Percentiles rank a stretch among this genome's conserved stretches.
Conservation (phyloP, 2,113 vertebrate species). For the Pholis gunnellus region DNA sequence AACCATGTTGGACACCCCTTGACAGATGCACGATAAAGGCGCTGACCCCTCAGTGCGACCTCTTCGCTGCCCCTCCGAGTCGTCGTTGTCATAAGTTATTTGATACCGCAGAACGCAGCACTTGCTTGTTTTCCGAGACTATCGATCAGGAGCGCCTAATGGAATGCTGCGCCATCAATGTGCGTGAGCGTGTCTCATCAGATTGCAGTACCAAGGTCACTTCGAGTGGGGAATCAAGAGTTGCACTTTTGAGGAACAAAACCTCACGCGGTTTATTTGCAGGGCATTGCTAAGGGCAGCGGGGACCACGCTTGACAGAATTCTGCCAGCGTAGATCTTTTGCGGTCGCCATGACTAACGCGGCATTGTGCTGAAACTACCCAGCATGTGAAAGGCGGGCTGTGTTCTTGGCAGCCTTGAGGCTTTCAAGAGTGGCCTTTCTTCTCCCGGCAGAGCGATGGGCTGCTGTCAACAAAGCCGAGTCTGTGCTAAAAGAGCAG, state of each 20-base stretch:
- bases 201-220: slow-evolving; percentile 31
- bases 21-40: slow-evolving; percentile 48
- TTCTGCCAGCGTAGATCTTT: slow-evolving; percentile 40
- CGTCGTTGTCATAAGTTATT: slow-evolving; percentile 48
- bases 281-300: slow-evolving; percentile 45
- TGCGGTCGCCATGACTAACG: slow-evolving; percentile 54
- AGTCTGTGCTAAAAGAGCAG: slow-evolving; percentile 70
- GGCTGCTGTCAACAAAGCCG: slow-evolving; percentile 74
- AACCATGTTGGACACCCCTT: slow-evolving; percentile 34
- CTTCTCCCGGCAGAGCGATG: slow-evolving; percentile 62
- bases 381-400: slow-evolving; percentile 70
- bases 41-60: slow-evolving; percentile 54
- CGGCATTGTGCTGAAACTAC: slow-evolving; percentile 50
- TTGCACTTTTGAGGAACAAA: slow-evolving; percentile 11
- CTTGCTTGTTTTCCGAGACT: slow-evolving; percentile 25
- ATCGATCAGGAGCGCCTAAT: slow-evolving; percentile 54
- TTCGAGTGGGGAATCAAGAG: background rate
- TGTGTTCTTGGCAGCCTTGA: slow-evolving; percentile 66
- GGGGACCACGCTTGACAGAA: slow-evolving; percentile 9
- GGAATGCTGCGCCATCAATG: slow-evolving; percentile 39
- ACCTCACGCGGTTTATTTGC: slow-evolving; percentile 8
- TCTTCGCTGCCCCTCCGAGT: slow-evolving; percentile 34
- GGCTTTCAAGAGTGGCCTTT: slow-evolving; percentile 74
- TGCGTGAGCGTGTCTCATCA: slow-evolving; percentile 7
- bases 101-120: slow-evolving; percentile 44